Percentiles rank a stretch among this genome's conserved stretches.
These are phyloP conservation scores for Mimachlamys varia DNA, from an alignment of 2,888 invertebrate genomes.

Conservation along the genomic window DNA sequence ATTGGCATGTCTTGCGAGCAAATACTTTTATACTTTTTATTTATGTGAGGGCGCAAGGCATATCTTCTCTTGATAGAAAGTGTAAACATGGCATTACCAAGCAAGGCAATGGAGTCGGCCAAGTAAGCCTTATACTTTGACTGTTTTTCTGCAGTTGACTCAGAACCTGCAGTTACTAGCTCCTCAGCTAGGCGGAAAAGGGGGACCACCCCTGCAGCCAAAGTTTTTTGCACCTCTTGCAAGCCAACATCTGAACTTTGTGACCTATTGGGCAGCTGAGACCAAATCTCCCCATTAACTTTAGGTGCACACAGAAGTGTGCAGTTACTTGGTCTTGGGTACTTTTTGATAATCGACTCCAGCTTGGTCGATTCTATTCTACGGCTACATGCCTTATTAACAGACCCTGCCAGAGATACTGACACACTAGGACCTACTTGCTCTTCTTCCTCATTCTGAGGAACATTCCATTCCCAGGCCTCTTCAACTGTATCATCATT, in stretches of 20 bases:
- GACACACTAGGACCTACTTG: neutral
- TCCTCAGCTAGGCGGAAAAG: neutral
- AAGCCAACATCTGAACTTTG: neutral
- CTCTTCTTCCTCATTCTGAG: neutral
- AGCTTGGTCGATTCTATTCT: neutral
- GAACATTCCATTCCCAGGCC: neutral
- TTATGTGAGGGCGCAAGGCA: neutral
- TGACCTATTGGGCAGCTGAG: neutral
- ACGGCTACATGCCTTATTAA: neutral
- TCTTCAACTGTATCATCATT: neutral
- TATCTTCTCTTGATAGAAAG: neutral
- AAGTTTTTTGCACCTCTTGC: neutral
- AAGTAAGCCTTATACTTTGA: neutral
- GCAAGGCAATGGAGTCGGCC: neutral
- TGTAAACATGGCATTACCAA: neutral
- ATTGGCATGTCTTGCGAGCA: neutral
- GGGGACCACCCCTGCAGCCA: neutral
- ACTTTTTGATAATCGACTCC: neutral
- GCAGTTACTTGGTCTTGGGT: neutral
- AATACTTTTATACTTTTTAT: neutral
- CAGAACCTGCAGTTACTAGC: neutral
- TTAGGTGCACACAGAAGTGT: neutral
- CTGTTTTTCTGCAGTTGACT: neutral
- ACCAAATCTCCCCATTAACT: neutral
- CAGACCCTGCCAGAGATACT: neutral